Evolutionary conservation across 2,888 invertebrate genomes (phyloP), one percentile per base, ranked within the genome.

Genomic region (Drosophila testacea): DNA sequence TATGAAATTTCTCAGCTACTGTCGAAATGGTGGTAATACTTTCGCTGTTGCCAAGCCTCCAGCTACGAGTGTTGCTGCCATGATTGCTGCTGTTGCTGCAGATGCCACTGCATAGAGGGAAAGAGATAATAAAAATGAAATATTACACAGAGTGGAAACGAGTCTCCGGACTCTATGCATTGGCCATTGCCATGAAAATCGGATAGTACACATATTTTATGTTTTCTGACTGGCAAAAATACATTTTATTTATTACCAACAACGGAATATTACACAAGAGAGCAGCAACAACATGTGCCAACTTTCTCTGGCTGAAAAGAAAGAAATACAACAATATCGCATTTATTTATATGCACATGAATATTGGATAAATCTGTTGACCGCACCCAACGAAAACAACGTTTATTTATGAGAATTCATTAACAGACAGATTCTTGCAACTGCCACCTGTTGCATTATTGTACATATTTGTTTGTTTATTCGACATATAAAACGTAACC

Each of bases 231-330:
- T 77, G 47, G 64, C 62, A 56, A 71, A 77, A 81, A 68, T 65
- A 72, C 90, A 89, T 88, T 90, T 91, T 90, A 92, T 92, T 92
- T 92, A 92, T 92, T 82, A 79, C 89, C 83, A 89, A 85, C 91
- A 84, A 83, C 88, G 90, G 91, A 77, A 60, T 63, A 73, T 71
- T 69, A 61, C 59, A 50, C 61, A 76, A 61, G 11, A 34, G 6
- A 22, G 22, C 48, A 22, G 38, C 27, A 44, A 38, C 57, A 50
- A 54, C 27, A 42, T 34, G 34, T 34, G 36, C 27, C 61, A 55
- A 59, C 78, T 77, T 74, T 74, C 73, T 44, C 64, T 46, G 16
- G 10, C 13, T 28, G 22, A 27, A 51, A 9, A 27, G 51, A 51
- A n/a, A n/a, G 51, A 51, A n/a, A n/a, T 13, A 39, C 44, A 52